These are phyloP conservation scores for Heliconius congener DNA, from an alignment of 1,140 invertebrate genomes.

Conservation along the genomic window DNA sequence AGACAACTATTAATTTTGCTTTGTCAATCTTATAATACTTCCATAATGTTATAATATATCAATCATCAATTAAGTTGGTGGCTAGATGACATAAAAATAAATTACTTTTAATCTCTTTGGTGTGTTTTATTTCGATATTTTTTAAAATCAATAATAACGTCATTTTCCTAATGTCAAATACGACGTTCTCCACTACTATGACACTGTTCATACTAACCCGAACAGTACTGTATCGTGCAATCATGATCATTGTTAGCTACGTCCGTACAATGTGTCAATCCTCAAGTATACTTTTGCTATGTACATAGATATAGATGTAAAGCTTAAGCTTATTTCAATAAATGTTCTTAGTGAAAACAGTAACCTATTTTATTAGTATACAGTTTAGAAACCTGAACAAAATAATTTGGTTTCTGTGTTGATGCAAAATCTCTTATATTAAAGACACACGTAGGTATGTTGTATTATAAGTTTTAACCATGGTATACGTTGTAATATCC, in stretches of 20 bases:
- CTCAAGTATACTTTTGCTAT: background rate
- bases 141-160: background rate
- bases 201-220: background rate
- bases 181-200: background rate
- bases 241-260: slow-evolving; percentile 21
- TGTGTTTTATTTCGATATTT: background rate
- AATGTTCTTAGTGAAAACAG: too few species aligned
- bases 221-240: slow-evolving; percentile 22
- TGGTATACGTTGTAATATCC: background rate
- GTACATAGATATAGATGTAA: background rate
- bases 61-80: too few species aligned
- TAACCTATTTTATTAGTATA: too few species aligned
- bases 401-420: too few species aligned
- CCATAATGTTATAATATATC: too few species aligned
- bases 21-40: too few species aligned
- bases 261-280: background rate
- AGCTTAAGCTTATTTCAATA: background rate
- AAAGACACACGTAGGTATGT: background rate
- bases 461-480: background rate
- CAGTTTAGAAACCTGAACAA: too few species aligned
- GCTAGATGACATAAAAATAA: too few species aligned
- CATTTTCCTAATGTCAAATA: background rate
- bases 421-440: too few species aligned
- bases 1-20: too few species aligned
- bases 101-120: too few species aligned